Conservation (phyloP, 2,113 vertebrate species). For the Opisthocomus hoazin region DNA sequence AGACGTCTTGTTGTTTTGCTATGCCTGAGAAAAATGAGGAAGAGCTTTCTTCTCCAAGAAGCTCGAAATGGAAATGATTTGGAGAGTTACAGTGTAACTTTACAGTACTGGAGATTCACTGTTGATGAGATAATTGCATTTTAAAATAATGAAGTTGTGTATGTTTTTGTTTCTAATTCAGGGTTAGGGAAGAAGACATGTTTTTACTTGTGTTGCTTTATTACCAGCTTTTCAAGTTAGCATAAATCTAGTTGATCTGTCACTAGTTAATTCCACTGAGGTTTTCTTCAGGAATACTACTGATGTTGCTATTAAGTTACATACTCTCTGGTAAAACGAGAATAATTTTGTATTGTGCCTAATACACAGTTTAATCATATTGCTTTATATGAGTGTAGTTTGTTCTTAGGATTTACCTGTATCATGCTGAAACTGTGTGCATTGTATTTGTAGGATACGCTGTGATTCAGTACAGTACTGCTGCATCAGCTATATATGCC, state of each 20-base stretch:
- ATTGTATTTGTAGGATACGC: constrained; percentile 77
- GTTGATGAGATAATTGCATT: background rate
- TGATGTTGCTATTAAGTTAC: background rate
- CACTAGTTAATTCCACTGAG: background rate
- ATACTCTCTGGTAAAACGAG: background rate
- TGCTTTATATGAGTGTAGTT: background rate
- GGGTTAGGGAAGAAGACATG: background rate
- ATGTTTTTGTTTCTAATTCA: background rate
- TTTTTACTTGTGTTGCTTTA: background rate
- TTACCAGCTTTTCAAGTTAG: background rate
- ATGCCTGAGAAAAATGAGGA: background rate
- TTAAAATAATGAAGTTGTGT: background rate
- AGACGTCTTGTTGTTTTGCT: background rate
- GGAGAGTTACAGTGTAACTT: background rate
- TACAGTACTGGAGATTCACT: background rate
- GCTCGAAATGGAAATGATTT: background rate
- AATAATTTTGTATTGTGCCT: background rate
- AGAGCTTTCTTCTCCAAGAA: background rate
- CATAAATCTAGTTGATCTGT: background rate
- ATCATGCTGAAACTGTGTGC: background rate
- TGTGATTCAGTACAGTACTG: constrained; percentile 89
- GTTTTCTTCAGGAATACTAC: background rate
- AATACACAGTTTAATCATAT: background rate
- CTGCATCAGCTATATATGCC: constrained; percentile 93
- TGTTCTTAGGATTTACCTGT: background rate